Evolutionary conservation across 2,797 vertebrate genomes (phyloP).

Genomic region (Sphenodon punctatus): DNA sequence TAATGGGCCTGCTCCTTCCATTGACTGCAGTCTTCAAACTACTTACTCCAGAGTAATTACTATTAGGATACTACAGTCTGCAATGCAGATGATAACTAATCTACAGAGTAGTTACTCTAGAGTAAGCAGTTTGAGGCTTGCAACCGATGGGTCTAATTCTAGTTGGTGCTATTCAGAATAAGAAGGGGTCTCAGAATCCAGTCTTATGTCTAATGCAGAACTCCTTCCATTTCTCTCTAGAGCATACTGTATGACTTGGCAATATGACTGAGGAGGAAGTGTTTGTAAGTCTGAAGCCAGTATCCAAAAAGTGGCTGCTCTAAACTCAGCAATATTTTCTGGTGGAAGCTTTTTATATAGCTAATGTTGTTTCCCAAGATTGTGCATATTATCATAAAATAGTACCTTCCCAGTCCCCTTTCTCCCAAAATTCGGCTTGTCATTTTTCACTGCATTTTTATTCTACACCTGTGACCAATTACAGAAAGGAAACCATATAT

Average conservation of each 20-base stretch:
- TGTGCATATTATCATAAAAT: not conserved
- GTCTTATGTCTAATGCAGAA: not conserved
- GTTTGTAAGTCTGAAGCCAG: slow-evolving; percentile 10
- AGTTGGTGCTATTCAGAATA: not conserved
- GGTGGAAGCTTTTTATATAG: not conserved
- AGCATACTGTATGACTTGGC: not conserved
- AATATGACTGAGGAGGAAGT: not conserved
- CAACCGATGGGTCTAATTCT: too few species aligned
- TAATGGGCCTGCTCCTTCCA: too few species aligned
- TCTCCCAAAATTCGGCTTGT: too few species aligned
- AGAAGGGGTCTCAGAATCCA: not conserved
- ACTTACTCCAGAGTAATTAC: too few species aligned
- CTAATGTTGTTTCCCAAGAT: not conserved
- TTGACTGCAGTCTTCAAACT: too few species aligned
- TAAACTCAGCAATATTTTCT: not conserved
- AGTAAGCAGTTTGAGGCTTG: too few species aligned
- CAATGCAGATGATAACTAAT: too few species aligned
- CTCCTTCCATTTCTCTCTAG: not conserved
- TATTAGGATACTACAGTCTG: too few species aligned
- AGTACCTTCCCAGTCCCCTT: too few species aligned
- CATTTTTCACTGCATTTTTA: not conserved
- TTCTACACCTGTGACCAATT: not conserved
- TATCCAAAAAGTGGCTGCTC: not conserved
- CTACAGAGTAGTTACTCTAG: too few species aligned
- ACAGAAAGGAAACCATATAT: not conserved